Conservation (phyloP, 2,888 invertebrate species). For the Limnephilus rhombicus region DNA sequence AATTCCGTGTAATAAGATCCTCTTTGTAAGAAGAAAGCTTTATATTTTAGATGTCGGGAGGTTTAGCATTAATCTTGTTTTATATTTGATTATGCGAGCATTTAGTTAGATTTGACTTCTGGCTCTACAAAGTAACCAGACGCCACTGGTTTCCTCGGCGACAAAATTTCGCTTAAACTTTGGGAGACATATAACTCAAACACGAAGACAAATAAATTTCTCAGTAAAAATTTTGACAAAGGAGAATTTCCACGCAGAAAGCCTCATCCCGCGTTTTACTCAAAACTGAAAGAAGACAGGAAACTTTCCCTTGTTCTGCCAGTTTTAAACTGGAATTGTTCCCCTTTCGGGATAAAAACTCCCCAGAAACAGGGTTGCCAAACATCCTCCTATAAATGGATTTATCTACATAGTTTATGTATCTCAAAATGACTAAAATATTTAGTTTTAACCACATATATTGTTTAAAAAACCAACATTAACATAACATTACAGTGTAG, state of each 20-base stretch:
- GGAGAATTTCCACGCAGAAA: neutral
- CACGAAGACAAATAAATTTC: conserved; percentile 24
- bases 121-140: neutral
- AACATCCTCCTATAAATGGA: neutral
- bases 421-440: too few relatives aligned
- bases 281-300: conserved; percentile 9
- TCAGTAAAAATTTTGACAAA: neutral
- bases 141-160: neutral
- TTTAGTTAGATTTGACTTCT: neutral
- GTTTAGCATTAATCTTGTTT: neutral
- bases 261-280: neutral
- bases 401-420: neutral
- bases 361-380: neutral
- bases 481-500: too few relatives aligned
- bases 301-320: conserved; percentile 11
- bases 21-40: neutral
- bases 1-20: neutral
- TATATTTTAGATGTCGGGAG: neutral
- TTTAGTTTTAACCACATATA: too few relatives aligned
- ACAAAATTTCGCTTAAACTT: conserved; percentile 4
- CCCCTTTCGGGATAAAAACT: neutral
- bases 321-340: conserved; percentile 5
- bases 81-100: neutral
- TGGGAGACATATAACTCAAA: conserved; percentile 10
- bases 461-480: too few relatives aligned